Percentiles rank a stretch among this genome's conserved stretches.
These are phyloP conservation scores for Gila orcuttii DNA, from an alignment of 2,113 vertebrate genomes.

Conservation along the genomic window DNA sequence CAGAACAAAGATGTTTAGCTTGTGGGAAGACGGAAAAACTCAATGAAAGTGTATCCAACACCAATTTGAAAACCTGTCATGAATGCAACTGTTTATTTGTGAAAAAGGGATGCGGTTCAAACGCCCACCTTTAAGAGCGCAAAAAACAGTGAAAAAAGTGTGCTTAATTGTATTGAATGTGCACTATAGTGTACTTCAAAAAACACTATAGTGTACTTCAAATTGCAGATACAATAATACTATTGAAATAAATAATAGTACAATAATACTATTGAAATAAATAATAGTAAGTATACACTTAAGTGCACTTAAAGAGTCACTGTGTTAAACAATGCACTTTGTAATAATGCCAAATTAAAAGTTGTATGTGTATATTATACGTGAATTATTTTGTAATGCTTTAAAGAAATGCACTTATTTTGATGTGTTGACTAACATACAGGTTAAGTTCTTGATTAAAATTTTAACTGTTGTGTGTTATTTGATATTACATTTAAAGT, in stretches of 20 bases:
- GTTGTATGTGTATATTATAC: too few relatives aligned
- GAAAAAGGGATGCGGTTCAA: background rate
- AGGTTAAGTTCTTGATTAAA: too few relatives aligned
- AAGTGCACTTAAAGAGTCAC: too few relatives aligned
- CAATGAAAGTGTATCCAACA: background rate
- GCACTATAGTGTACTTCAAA: background rate
- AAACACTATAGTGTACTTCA: background rate
- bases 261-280: background rate
- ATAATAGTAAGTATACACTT: too few relatives aligned
- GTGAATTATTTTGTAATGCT: too few relatives aligned
- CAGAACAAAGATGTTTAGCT: background rate
- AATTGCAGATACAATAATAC: background rate
- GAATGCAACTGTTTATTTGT: background rate
- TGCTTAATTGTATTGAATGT: background rate
- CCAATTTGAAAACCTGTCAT: background rate
- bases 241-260: background rate
- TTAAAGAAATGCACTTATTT: too few relatives aligned
- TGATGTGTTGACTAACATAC: too few relatives aligned
- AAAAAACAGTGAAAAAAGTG: background rate
- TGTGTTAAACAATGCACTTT: too few relatives aligned
- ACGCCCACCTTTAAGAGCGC: background rate
- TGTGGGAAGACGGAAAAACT: background rate
- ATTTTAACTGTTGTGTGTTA: too few relatives aligned
- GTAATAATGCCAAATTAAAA: too few relatives aligned
- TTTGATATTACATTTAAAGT: too few relatives aligned